Conservation (phyloP, 1,140 invertebrate species). For the Pentalonia nigronervosa region DNA sequence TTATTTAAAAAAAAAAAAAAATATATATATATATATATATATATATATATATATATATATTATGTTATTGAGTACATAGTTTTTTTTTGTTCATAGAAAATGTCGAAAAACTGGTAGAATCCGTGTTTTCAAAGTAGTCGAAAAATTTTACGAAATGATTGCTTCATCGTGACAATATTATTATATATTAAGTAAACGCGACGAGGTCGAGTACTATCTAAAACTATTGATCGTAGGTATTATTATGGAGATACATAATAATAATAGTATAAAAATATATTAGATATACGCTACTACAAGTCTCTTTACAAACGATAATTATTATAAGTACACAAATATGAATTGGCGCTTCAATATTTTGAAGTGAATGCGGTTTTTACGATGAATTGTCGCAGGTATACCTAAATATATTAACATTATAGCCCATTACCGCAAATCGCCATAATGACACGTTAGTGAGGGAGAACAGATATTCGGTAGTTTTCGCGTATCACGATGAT, state of each 20-base stretch:
- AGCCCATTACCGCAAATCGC: not conserved
- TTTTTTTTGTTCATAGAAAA: not conserved
- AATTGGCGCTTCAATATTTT: not conserved
- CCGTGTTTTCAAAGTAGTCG: not conserved
- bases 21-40: too few relatives aligned
- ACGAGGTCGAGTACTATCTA: slow-evolving; percentile 27
- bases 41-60: too few relatives aligned
- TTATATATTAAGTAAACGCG: not conserved
- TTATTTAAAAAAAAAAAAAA: not conserved
- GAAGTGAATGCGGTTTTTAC: not conserved
- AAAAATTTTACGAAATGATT: slow-evolving; percentile 30
- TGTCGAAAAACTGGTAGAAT: slow-evolving; percentile 4
- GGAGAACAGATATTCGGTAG: not conserved
- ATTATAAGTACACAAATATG: not conserved
- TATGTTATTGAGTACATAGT: not conserved
- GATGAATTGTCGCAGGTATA: not conserved
- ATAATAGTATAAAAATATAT: not conserved
- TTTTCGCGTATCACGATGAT: not conserved
- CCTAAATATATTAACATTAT: not conserved
- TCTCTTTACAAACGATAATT: not conserved
- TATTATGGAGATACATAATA: not conserved
- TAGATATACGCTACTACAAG: not conserved
- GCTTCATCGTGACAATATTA: not conserved
- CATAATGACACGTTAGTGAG: not conserved
- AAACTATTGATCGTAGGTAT: not conserved